These are phyloP conservation scores for Lysandra coridon DNA, from an alignment of 2,888 invertebrate species.

Conservation along the genomic window DNA sequence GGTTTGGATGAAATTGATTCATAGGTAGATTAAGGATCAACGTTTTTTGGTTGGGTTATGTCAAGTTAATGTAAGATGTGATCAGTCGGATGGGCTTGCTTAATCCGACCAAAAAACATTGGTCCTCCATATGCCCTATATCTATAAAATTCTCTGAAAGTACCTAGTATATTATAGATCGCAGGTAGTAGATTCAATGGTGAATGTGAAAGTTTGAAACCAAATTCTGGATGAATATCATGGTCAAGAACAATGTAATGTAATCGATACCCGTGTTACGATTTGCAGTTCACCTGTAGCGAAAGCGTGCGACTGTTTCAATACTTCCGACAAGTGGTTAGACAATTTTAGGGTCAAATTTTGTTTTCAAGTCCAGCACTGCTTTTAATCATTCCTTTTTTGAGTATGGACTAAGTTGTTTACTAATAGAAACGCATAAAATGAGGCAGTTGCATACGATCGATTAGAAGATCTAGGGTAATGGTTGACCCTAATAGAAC, in stretches of 20 bases:
- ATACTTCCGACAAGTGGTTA: neutral
- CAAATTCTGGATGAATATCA: neutral
- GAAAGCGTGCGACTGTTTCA: neutral
- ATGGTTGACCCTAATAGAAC: conserved; percentile 51
- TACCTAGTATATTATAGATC: neutral
- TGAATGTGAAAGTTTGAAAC: neutral
- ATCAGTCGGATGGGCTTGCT: too few relatives aligned
- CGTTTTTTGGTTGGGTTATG: too few relatives aligned
- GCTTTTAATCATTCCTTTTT: neutral
- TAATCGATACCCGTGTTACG: neutral
- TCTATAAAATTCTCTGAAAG: too few relatives aligned
- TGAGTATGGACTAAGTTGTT: conserved; percentile 25
- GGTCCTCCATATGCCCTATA: neutral
- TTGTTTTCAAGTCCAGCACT: neutral
- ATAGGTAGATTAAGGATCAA: neutral
- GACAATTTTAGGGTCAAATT: neutral
- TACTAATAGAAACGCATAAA: conserved; percentile 33
- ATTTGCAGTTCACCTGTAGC: neutral
- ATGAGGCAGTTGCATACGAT: conserved; percentile 36
- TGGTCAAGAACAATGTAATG: conserved; percentile 3
- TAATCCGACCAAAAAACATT: too few relatives aligned
- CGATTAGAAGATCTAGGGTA: conserved; percentile 39
- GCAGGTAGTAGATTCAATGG: neutral
- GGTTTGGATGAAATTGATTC: neutral
- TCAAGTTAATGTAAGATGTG: too few relatives aligned